phyloP scores from a whole-genome alignment of 2,888 invertebrate genomes.

The Conops quadrifasciatus region DNA sequence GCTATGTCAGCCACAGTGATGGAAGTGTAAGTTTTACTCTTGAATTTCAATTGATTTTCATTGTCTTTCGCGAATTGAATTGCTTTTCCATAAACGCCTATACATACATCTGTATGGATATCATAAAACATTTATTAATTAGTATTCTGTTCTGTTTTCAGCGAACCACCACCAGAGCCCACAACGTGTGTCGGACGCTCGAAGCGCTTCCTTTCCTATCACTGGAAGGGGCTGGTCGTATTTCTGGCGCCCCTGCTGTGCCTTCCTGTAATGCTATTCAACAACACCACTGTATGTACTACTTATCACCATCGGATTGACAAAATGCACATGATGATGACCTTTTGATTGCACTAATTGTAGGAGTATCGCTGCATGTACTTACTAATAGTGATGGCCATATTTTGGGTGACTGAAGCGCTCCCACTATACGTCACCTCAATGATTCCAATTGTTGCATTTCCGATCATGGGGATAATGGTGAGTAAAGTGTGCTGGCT shows the following conservation, averaged over 20 bases:
- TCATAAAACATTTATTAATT: background rate
- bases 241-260: constrained; percentile 75
- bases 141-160: constrained; percentile 32
- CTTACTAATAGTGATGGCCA: constrained; percentile 82
- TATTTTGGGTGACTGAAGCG: constrained; percentile 85
- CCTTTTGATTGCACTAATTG: background rate
- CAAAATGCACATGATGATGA: background rate
- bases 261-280: constrained; percentile 73
- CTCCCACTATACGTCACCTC: constrained; percentile 85
- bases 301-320: background rate
- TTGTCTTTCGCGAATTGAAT: too few species aligned
- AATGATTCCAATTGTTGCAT: constrained; percentile 82
- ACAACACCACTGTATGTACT: constrained; percentile 68
- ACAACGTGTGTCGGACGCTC: constrained; percentile 44
- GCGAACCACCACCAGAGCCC: constrained; percentile 49
- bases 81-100: too few species aligned
- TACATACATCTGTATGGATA: background rate
- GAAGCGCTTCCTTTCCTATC: constrained; percentile 69
- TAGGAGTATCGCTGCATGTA: constrained; percentile 79
- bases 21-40: constrained; percentile 9
- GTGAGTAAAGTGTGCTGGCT: constrained; percentile 51
- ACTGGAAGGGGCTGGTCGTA: constrained; percentile 80
- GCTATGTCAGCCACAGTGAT: background rate
- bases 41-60: too few species aligned
- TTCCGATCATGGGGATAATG: constrained; percentile 84